Evolutionary conservation across 2,888 invertebrate genomes (phyloP).

Genomic region (Microdon myrmicae): DNA sequence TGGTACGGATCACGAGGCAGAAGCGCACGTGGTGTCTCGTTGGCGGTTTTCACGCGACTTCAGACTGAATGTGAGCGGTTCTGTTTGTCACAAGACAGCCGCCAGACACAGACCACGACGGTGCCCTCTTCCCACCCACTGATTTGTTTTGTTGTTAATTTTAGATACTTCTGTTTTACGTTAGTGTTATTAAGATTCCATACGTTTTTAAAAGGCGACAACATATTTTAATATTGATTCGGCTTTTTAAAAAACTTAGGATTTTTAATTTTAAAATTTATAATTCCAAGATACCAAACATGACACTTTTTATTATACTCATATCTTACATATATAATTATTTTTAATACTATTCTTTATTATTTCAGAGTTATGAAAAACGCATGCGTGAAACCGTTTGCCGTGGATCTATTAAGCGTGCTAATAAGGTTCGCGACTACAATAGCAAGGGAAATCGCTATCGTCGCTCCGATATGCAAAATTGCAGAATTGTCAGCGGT

Average conservation of each 20-base stretch:
- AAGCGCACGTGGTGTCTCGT: too few species aligned
- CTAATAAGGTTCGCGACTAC: slow-evolving; percentile 70
- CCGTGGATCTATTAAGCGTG: slow-evolving; percentile 69
- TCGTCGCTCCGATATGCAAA: slow-evolving; percentile 70
- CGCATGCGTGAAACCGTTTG: slow-evolving; percentile 68
- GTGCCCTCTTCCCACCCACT: too few species aligned
- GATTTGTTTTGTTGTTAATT: background rate
- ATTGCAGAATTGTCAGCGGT: slow-evolving; percentile 69
- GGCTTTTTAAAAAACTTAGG: background rate
- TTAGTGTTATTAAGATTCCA: too few species aligned
- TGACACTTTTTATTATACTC: slow-evolving; percentile 2
- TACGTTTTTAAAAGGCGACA: too few species aligned
- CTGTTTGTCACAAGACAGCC: too few species aligned
- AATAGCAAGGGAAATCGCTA: slow-evolving; percentile 69
- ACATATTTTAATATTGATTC: too few species aligned
- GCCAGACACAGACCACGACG: too few species aligned
- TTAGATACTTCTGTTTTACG: background rate
- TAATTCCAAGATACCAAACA: background rate
- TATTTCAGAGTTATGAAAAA: slow-evolving; percentile 65
- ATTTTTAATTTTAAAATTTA: background rate
- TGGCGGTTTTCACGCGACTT: too few species aligned
- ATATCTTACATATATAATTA: slow-evolving; percentile 1
- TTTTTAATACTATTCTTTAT: background rate
- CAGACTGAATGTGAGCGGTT: too few species aligned
- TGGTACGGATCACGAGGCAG: too few species aligned